Conservation (phyloP, 2,797 vertebrate genomes). For the Peromyscus eremicus region DNA sequence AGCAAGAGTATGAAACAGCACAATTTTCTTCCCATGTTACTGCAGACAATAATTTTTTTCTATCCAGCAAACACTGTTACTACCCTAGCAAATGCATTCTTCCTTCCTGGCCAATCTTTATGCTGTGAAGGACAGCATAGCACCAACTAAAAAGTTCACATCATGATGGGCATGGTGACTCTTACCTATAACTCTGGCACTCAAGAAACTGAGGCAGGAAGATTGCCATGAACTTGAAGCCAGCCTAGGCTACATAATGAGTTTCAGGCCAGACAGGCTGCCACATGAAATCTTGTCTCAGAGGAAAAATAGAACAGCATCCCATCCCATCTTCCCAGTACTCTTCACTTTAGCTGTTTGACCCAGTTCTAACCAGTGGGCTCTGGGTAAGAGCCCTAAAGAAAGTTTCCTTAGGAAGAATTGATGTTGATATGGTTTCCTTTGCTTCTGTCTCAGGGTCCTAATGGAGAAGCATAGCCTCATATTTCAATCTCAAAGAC, state of each 20-base stretch:
- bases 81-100: not conserved
- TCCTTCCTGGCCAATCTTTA: not conserved
- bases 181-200: not conserved
- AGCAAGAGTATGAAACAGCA: not conserved
- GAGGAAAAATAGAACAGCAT: no score
- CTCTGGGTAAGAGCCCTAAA: not conserved
- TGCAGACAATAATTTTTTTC: not conserved
- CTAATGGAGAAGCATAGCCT: not conserved
- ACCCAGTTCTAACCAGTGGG: not conserved
- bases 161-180: not conserved
- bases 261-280: not conserved
- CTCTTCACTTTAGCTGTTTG: not conserved
- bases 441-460: not conserved
- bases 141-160: not conserved
- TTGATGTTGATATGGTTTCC: not conserved
- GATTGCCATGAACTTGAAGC: not conserved
- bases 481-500: not conserved
- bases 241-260: not conserved
- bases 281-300: not conserved
- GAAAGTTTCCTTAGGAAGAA: not conserved
- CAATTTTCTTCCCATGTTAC: not conserved
- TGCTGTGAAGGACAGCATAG: not conserved
- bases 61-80: not conserved
- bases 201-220: not conserved
- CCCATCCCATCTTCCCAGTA: no score